Percentiles rank a stretch among this genome's conserved stretches.
These are phyloP conservation scores for Ardeotis arabs DNA, from an alignment of 2,113 vertebrate species.

Conservation along the genomic window DNA sequence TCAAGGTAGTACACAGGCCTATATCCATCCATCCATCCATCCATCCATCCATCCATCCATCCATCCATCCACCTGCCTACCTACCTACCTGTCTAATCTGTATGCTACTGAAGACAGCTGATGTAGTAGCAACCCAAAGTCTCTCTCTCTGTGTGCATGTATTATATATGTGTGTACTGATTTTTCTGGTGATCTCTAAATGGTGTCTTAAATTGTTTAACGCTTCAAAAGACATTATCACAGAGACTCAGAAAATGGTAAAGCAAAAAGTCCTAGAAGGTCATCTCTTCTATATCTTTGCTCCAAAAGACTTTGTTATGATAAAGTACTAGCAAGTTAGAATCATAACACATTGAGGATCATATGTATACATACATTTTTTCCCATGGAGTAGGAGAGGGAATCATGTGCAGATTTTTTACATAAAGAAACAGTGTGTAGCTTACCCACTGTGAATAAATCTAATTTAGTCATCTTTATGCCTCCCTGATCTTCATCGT, in stretches of 20 bases:
- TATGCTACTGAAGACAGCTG: not conserved
- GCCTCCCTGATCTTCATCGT: slow-evolving; percentile 62
- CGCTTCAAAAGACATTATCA: not conserved
- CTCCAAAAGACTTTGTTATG: not conserved
- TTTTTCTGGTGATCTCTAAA: not conserved
- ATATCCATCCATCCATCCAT: not conserved
- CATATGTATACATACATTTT: slow-evolving; percentile 21
- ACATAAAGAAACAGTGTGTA: slow-evolving; percentile 70
- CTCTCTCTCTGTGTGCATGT: not conserved
- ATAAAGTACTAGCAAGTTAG: slow-evolving; percentile 14
- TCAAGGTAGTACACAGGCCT: not conserved
- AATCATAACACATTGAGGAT: slow-evolving; percentile 54
- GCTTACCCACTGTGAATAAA: slow-evolving; percentile 75
- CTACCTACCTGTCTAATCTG: not conserved
- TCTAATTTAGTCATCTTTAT: slow-evolving; percentile 75
- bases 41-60: not conserved
- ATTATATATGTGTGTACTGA: not conserved
- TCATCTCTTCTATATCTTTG: not conserved
- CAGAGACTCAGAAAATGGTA: not conserved
- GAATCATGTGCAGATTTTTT: slow-evolving; percentile 70
- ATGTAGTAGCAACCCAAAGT: not conserved
- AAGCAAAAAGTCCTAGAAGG: not conserved
- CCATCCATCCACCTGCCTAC: not conserved
- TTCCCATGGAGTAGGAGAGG: slow-evolving; percentile 48
- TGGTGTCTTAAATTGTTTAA: not conserved